phyloP scores from a whole-genome alignment of 2,113 vertebrate species.

The Lagopus leucura region DNA sequence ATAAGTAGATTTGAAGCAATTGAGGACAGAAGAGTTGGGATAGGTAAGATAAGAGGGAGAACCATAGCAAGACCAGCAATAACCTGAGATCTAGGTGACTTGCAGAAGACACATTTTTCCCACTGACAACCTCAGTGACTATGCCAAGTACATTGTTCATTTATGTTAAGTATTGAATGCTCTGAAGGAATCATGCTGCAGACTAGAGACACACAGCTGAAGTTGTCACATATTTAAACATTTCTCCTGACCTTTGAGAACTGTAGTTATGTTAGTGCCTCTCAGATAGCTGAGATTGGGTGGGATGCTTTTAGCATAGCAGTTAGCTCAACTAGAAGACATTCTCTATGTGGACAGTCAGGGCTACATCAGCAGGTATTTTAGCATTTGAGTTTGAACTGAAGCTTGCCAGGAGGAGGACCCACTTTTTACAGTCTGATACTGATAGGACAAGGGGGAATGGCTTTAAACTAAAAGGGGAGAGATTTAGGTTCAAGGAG shows the following conservation, averaged over 20 bases:
- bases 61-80: background rate
- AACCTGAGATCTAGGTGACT: background rate
- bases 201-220: background rate
- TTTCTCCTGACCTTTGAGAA: background rate
- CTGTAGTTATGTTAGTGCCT: background rate
- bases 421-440: no score
- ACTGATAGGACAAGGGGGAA: no score
- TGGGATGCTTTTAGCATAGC: background rate
- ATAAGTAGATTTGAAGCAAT: background rate
- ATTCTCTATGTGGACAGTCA: fast-evolving
- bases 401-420: background rate
- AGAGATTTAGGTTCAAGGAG: no score
- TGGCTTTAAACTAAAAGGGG: no score
- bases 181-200: background rate
- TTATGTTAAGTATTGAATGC: background rate
- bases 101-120: background rate
- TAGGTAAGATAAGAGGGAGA: background rate
- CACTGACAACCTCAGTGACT: background rate
- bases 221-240: background rate
- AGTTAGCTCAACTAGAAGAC: background rate
- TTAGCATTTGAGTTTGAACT: background rate
- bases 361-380: background rate
- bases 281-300: background rate
- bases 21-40: background rate
- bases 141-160: fast-evolving